Percentiles rank a stretch among this genome's conserved stretches.
Conservation (phyloP, 2,113 vertebrate genomes). For the Ameiurus melas region DNA sequence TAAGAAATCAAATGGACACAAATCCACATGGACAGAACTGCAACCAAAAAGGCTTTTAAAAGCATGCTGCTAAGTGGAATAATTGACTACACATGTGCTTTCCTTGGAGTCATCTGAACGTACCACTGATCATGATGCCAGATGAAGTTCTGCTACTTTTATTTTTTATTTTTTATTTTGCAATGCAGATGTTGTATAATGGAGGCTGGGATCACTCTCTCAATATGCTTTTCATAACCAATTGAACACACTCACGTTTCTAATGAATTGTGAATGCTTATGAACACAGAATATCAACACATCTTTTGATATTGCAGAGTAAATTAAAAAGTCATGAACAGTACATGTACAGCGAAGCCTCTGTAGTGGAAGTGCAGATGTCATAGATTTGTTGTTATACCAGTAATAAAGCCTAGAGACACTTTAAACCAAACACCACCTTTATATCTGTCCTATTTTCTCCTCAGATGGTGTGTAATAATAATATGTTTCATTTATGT, state of each 20-base stretch:
- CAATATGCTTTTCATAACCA: neutral
- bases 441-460: neutral
- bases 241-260: neutral
- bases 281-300: neutral
- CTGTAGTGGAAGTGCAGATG: neutral
- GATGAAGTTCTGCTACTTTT: constrained; percentile 13
- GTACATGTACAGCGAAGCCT: neutral
- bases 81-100: constrained; percentile 41
- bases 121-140: constrained; percentile 16
- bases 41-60: constrained; percentile 40
- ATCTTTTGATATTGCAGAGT: constrained; percentile 4
- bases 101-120: constrained; percentile 18
- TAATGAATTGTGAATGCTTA: neutral
- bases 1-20: constrained; percentile 50
- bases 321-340: neutral
- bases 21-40: constrained; percentile 44
- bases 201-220: constrained; percentile 1
- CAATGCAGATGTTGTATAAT: constrained; percentile 8
- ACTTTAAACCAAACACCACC: too few relatives aligned
- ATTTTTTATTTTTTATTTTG: neutral
- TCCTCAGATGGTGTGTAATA: constrained; percentile 21
- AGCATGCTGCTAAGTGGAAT: constrained; percentile 29
- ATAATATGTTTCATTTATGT: too few relatives aligned
- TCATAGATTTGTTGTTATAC: constrained; percentile 35
- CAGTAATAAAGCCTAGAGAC: neutral